A percentile compares a stretch with the other conserved stretches of the same genome.
Conservation (phyloP, 2,113 vertebrate species). For the Camelus dromedarius region DNA sequence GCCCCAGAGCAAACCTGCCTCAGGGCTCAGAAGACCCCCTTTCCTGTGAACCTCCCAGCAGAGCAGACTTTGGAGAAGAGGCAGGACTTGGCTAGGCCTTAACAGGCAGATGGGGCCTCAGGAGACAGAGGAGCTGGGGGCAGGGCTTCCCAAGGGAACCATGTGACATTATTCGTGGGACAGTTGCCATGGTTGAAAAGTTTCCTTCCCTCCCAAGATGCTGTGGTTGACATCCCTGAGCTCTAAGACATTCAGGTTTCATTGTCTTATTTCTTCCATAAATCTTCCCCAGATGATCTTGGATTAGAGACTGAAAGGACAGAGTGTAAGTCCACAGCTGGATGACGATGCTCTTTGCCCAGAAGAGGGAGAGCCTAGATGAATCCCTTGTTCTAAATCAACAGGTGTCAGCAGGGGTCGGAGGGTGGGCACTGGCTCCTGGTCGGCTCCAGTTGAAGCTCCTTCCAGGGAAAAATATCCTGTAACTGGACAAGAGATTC, state of each 20-base stretch:
- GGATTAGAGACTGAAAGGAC: not conserved
- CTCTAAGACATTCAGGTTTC: not conserved
- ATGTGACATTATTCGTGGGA: fast-evolving
- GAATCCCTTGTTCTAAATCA: not conserved
- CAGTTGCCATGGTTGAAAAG: not conserved
- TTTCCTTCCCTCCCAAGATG: not conserved
- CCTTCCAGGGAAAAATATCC: not conserved
- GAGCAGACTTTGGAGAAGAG: not conserved
- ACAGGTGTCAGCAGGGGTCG: not conserved
- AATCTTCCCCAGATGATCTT: not conserved
- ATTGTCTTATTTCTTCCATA: not conserved
- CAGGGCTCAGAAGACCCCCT: fast-evolving
- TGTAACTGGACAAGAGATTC: not conserved
- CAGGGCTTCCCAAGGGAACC: too few species aligned
- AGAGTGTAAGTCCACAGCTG: not conserved
- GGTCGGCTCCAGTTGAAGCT: not conserved
- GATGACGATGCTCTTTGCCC: fast-evolving
- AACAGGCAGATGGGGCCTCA: not conserved
- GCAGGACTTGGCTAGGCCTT: too few species aligned
- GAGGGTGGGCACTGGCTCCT: not conserved
- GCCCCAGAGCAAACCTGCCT: not conserved
- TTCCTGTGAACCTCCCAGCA: not conserved
- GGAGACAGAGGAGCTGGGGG: not conserved
- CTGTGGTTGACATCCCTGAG: not conserved
- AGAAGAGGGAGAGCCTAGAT: not conserved